Percentiles rank a stretch among this genome's conserved stretches.
Evolutionary conservation across 2,113 vertebrate species (phyloP).

Genomic region (Lophura nycthemera): DNA sequence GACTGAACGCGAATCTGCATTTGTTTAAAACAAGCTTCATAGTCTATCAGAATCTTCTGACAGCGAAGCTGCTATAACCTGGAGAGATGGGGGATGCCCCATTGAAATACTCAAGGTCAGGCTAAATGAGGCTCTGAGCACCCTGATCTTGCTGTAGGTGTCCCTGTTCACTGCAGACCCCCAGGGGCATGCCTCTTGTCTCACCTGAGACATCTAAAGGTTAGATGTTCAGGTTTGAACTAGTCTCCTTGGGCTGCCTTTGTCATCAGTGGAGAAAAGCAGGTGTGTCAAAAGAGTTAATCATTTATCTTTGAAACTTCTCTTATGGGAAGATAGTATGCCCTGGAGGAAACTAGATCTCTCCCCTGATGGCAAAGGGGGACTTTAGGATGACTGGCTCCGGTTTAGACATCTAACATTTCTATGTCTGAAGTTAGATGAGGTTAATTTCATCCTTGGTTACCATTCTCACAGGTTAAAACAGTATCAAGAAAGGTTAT

Average conservation of each 20-base stretch:
- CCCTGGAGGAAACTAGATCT: background rate
- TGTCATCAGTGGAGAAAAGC: background rate
- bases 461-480: conserved; percentile 11
- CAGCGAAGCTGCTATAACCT: background rate
- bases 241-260: background rate
- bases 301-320: background rate
- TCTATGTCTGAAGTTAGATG: background rate
- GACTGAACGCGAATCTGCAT: background rate
- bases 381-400: background rate
- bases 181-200: background rate
- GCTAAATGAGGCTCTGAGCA: too few species aligned
- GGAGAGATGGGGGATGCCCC: too few species aligned
- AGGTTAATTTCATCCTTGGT: background rate
- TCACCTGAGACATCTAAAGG: background rate
- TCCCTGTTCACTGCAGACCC: background rate
- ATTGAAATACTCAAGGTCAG: too few species aligned
- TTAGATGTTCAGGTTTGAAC: background rate
- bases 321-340: background rate
- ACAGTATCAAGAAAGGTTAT: background rate
- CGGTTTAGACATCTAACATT: background rate
- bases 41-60: background rate
- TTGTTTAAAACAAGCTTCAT: background rate
- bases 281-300: background rate
- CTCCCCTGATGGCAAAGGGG: background rate
- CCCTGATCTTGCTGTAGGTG: too few species aligned